Conservation (phyloP, 64 coral and sea anemone genomes). For the Dendrophyllia cribrosa region DNA sequence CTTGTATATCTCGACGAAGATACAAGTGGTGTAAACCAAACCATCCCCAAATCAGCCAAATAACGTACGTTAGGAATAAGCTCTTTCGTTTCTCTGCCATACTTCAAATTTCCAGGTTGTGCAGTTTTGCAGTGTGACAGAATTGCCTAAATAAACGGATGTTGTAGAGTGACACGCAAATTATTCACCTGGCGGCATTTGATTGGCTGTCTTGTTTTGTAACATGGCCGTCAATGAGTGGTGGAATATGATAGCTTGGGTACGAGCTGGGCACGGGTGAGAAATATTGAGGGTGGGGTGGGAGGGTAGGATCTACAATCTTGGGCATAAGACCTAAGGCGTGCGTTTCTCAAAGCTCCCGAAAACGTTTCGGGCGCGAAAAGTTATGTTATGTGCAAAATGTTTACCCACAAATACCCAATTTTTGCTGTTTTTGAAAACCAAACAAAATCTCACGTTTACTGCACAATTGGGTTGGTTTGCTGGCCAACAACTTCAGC, state of each 20-base stretch:
- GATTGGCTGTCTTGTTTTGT: conserved; percentile 12
- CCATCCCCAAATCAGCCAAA: conserved; percentile 95
- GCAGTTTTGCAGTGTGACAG: not conserved
- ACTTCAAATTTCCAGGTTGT: not conserved
- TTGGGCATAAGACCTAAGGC: too few species aligned
- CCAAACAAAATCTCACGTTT: too few species aligned
- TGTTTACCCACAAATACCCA: too few species aligned
- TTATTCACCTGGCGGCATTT: conserved; percentile 48
- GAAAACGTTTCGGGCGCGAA: too few species aligned
- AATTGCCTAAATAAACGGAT: not conserved
- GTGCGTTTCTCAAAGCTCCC: too few species aligned
- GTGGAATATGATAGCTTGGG: not conserved
- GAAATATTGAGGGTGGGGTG: too few species aligned
- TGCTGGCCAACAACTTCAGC: too few species aligned
- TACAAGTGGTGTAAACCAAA: conserved; percentile 96
- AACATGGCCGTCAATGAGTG: conserved; percentile 77
- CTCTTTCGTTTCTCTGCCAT: conserved; percentile 88
- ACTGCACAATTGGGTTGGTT: too few species aligned
- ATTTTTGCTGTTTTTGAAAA: too few species aligned
- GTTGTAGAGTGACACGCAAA: not conserved
- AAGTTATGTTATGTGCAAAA: too few species aligned
- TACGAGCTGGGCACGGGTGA: too few species aligned
- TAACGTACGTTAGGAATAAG: conserved; percentile 84
- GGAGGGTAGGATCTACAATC: too few species aligned
- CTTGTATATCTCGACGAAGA: conserved; percentile 95